Conservation (phyloP, 2,113 vertebrate genomes). For the Falcunculus frontatus region DNA sequence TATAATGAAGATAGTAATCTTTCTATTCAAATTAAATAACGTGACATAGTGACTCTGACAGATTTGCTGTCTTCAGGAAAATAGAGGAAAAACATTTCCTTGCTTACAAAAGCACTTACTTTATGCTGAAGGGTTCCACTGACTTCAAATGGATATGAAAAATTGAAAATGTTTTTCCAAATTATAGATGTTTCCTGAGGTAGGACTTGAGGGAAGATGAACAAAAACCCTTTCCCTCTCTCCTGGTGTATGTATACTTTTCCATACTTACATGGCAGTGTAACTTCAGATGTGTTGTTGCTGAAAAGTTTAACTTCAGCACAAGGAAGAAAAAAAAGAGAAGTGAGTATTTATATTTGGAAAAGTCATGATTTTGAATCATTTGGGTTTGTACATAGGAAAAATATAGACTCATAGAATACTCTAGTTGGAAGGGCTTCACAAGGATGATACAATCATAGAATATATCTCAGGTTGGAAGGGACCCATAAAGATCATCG, state of each 20-base stretch:
- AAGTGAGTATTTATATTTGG: not conserved
- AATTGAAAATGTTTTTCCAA: not conserved
- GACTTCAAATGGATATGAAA: not conserved
- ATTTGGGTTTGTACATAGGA: not conserved
- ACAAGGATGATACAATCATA: not conserved
- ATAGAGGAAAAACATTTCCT: not conserved
- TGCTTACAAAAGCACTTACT: not conserved
- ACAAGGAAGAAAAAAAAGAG: not conserved
- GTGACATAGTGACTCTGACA: not conserved
- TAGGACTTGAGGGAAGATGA: not conserved
- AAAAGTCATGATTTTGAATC: not conserved
- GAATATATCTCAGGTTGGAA: not conserved
- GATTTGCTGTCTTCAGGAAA: not conserved
- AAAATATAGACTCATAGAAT: not conserved
- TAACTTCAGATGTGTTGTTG: not conserved
- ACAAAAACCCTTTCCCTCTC: not conserved
- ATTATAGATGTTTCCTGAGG: not conserved
- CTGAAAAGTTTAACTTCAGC: not conserved
- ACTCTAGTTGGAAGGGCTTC: not conserved
- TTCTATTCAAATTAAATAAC: not conserved
- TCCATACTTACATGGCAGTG: not conserved
- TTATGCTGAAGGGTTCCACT: not conserved
- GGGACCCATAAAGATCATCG: rapidly evolving
- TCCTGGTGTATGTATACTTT: not conserved
- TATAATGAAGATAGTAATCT: not conserved